These are phyloP conservation scores for Pseudopipra pipra DNA, from an alignment of 2,113 vertebrate species.

Conservation along the genomic window DNA sequence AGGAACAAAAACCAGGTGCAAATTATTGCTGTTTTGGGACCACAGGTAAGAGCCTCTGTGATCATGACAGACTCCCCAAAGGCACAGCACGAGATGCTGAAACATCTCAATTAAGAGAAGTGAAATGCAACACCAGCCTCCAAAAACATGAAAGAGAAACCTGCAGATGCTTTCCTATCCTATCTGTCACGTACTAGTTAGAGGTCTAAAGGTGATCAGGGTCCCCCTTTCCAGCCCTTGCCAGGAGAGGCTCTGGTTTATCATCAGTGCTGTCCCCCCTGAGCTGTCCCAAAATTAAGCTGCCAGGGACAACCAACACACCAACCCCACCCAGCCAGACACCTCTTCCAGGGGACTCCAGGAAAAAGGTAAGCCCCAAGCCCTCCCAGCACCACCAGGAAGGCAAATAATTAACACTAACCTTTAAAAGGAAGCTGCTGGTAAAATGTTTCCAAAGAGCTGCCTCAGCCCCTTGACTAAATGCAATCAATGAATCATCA, in stretches of 20 bases:
- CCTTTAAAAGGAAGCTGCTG: neutral
- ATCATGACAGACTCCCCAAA: neutral
- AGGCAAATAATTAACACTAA: neutral
- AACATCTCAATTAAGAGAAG: neutral
- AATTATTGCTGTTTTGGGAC: neutral
- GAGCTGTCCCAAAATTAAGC: neutral
- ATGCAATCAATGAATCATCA: neutral
- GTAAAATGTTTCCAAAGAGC: neutral
- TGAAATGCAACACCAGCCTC: neutral
- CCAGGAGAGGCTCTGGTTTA: neutral
- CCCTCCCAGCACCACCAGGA: neutral
- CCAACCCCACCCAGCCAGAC: neutral
- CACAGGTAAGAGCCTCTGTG: neutral
- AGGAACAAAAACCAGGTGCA: neutral
- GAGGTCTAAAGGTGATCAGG: neutral
- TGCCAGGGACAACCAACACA: neutral
- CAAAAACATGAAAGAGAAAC: neutral
- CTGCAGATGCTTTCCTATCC: neutral
- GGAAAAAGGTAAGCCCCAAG: neutral
- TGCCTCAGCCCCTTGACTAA: neutral
- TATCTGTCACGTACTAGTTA: neutral
- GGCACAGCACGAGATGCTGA: neutral
- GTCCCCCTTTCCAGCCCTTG: neutral
- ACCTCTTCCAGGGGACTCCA: neutral
- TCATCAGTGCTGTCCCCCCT: accelerated